Percentiles rank a stretch among this genome's conserved stretches.
phyloP scores from a whole-genome alignment of 92 coral and sea anemone species.

The Scolanthus callimorphus region DNA sequence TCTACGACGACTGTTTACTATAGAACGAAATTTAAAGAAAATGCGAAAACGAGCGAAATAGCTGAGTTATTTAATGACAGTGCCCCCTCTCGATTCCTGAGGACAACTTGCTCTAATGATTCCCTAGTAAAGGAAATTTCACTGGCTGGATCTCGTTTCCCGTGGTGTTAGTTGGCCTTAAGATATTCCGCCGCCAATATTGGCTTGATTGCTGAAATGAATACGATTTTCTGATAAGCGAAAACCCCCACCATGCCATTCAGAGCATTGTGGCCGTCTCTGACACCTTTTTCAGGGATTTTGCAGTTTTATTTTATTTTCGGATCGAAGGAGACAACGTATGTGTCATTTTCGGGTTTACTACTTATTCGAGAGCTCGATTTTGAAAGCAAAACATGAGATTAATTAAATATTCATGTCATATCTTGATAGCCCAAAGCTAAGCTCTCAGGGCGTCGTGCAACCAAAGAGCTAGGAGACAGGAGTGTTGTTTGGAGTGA shows the following conservation, averaged over 20 bases:
- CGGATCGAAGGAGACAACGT: too few relatives aligned
- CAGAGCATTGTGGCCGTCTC: too few relatives aligned
- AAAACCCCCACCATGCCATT: not conserved
- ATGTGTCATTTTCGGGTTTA: not conserved
- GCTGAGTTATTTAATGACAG: constrained; percentile 19
- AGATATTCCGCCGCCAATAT: not conserved
- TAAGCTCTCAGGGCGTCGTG: too few relatives aligned
- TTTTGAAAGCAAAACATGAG: constrained; percentile 36
- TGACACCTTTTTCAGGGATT: too few relatives aligned
- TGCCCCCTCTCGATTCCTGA: constrained; percentile 25
- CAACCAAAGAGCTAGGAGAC: too few relatives aligned
- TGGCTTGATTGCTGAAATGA: not conserved
- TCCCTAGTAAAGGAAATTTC: constrained; percentile 25
- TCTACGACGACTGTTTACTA: constrained; percentile 30
- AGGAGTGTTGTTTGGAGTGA: too few relatives aligned
- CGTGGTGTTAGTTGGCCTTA: not conserved
- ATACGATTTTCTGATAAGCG: not conserved
- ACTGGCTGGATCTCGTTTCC: not conserved
- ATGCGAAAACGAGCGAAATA: constrained; percentile 46
- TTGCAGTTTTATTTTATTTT: too few relatives aligned
- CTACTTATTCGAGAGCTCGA: constrained; percentile 11
- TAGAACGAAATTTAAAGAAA: constrained; percentile 15
- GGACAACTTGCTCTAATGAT: constrained; percentile 13
- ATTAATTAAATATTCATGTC: constrained; percentile 76
- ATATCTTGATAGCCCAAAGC: too few relatives aligned